Evolutionary conservation across 2,888 invertebrate genomes (phyloP), one percentile per base, ranked within the genome.

Genomic region (Bembecia ichneumoniformis): DNA sequence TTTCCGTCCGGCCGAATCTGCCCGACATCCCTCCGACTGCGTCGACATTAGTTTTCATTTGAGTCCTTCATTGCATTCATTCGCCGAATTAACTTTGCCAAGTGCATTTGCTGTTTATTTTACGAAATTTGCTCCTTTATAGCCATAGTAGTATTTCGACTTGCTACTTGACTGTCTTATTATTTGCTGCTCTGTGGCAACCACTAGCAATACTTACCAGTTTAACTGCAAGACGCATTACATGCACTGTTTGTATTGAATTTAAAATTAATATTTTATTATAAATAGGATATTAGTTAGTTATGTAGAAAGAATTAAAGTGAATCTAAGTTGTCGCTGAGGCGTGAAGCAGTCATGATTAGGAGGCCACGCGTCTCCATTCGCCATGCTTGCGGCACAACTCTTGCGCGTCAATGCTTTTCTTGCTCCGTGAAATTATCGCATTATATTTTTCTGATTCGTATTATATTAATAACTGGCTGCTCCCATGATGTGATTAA

Each of bases 11-110:
- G 59, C 60, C 63, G 73, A 47, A 5, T 36, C 15, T 15, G 28
- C 13, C 36, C 45, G 28, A 28, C 28, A 28, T 28, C 28, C 28
- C 28, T 28, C 28, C 28, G 28, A 28, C 17, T 49, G 34, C 45
- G 35, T 35, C 53, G 74, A 75, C 83, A 82, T 83, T 82, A 82
- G 74, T 83, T 82, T 80, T 80, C 82, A 83, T 82, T 83, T 77
- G 73, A 34, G 57, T 61, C 60, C 52, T 63, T 71, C 66, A 71
- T 74, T 73, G 55, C 67, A 68, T 74, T 76, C 56, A 55, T 55
- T 70, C 62, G 74, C 72, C 65, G 53, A 61, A 68, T 71, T 72
- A 66, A 58, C 56, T 64, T 60, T 40, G 28, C 13, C 40, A 40
- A n/a, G 11, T 40, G 51, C 46, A 40, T 47, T 45, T 45, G 9